These are phyloP conservation scores for Galemys pyrenaicus DNA, from an alignment of 2,113 vertebrate genomes.

Conservation along the genomic window DNA sequence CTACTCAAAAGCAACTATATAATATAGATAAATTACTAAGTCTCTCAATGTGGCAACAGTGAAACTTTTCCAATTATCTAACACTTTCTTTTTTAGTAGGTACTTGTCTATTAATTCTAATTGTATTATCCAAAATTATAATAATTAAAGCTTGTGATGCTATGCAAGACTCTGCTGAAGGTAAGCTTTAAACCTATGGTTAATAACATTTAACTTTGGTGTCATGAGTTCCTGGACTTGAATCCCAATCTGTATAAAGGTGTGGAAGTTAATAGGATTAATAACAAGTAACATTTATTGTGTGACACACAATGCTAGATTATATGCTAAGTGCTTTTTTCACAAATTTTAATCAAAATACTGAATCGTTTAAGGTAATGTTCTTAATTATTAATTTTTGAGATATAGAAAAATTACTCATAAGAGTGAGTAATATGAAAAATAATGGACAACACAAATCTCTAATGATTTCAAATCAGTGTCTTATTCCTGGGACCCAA, in stretches of 20 bases:
- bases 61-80: not conserved
- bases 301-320: too few relatives aligned
- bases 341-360: not conserved
- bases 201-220: not conserved
- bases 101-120: not conserved
- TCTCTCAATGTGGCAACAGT: not conserved
- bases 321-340: too few relatives aligned
- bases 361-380: not conserved
- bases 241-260: not conserved
- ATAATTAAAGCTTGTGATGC: not conserved
- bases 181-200: not conserved
- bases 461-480: too few relatives aligned
- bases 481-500: too few relatives aligned
- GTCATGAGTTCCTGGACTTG: not conserved
- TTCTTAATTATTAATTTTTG: not conserved
- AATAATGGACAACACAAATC: too few relatives aligned
- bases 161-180: not conserved
- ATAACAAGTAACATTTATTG: too few relatives aligned
- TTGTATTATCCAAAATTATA: not conserved
- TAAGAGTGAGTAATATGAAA: not conserved
- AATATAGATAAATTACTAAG: not conserved
- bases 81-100: not conserved
- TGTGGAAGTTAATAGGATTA: too few relatives aligned
- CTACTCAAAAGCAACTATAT: not conserved
- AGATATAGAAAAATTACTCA: not conserved